Conservation (phyloP, 64 coral and sea anemone genomes). For the Montipora capricornis region DNA sequence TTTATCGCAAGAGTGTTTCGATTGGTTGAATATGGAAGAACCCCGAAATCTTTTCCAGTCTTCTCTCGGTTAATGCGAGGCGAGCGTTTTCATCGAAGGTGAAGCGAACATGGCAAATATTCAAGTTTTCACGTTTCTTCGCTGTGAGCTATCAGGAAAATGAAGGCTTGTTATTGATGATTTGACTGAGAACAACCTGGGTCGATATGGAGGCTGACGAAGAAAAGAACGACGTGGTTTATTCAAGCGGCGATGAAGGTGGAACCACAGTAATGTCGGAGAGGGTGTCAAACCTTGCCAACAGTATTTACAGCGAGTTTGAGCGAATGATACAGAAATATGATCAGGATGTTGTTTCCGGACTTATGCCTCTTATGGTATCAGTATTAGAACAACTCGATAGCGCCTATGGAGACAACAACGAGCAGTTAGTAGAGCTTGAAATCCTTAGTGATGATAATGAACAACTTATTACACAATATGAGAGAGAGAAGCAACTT, state of each 20-base stretch:
- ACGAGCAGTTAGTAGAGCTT: conserved; percentile 94
- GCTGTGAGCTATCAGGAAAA: background rate
- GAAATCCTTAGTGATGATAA: conserved; percentile 98
- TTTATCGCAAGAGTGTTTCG: background rate
- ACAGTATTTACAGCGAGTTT: conserved; percentile 98
- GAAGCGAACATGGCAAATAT: conserved; percentile 21
- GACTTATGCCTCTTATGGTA: conserved; percentile 99
- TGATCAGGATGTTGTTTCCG: conserved; percentile 97
- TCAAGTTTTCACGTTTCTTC: background rate
- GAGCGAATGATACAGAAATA: conserved; percentile 99
- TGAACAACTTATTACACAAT: conserved; percentile 98
- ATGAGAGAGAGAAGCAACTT: conserved; percentile 98
- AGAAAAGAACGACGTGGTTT: conserved; percentile 92
- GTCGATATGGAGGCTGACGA: conserved; percentile 80
- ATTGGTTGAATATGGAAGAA: background rate
- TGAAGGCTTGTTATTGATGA: background rate
- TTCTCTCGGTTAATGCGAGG: background rate
- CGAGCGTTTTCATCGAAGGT: background rate
- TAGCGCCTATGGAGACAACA: conserved; percentile 95
- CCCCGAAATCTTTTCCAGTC: background rate
- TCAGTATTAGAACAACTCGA: conserved; percentile 98
- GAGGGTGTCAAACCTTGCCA: conserved; percentile 90
- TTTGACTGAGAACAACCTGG: conserved; percentile 12
- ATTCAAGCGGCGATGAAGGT: conserved; percentile 98
- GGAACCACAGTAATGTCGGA: conserved; percentile 94